Conservation (phyloP, 1,140 invertebrate genomes). For the Phymastichus coffea region DNA sequence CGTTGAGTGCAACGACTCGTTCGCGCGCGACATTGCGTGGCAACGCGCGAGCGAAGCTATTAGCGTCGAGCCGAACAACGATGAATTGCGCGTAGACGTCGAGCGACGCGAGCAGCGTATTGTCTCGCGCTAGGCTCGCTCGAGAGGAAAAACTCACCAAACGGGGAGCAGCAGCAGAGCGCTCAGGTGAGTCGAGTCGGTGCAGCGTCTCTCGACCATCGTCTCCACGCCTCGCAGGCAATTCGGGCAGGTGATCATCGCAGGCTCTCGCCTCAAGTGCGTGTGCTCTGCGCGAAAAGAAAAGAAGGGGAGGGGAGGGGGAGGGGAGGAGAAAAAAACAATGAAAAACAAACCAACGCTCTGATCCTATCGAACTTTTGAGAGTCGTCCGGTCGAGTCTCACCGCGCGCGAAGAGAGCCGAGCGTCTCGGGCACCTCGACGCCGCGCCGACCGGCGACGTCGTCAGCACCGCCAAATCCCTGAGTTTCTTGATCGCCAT, state of each 20-base stretch:
- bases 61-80: background rate
- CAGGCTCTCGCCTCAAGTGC: background rate
- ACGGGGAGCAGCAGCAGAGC: constrained; percentile 9
- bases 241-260: constrained; percentile 15
- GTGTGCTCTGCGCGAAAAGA: constrained; percentile 7
- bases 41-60: background rate
- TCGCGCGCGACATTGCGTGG: background rate
- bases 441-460: no score
- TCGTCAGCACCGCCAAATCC: no score
- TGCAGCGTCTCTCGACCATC: background rate
- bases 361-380: background rate
- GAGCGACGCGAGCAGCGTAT: background rate
- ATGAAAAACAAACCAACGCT: background rate
- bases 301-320: background rate
- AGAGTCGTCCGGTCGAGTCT: background rate
- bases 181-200: background rate
- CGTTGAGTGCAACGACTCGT: background rate
- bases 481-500: no score
- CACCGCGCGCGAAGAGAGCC: background rate
- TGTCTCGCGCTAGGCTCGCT: background rate
- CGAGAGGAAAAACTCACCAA: constrained; percentile 1
- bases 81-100: background rate
- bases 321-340: background rate
- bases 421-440: background rate
- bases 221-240: constrained; percentile 2